Base-by-base conservation (phyloP, 1,140 invertebrate species). In the Agraylea sexmaculata region DNA sequence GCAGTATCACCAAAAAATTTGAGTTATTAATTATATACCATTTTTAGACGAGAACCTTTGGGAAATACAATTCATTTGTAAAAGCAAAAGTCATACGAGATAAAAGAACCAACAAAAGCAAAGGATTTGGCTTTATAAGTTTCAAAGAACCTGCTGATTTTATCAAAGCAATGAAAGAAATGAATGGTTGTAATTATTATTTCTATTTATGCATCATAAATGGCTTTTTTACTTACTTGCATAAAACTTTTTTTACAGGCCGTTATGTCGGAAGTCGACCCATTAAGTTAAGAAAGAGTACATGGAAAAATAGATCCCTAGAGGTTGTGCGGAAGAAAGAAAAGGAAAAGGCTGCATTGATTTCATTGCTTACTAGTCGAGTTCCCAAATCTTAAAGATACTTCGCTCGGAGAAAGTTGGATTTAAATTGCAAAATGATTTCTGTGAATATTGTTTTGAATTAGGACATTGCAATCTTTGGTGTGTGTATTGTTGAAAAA, bases 91-190 rank as follows among this genome's bases (percentile, higher is more conserved):
- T 99, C 4, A 78, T 99, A 2, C 69, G 95, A 46, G 95, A 99
- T 59, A 95, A 94, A 56, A 66, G 93, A 31, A 94, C 91, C 0
- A 97, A 97, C 57, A 99, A 99, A 66, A 95, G 87, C 31, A 96
- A 96, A 71, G 95, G 95, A 5, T 99, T 94, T 66, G 95, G 95
- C 4, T 99, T 99, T 62, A 89, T 98, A 22, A 98, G 93, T 51
- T 98, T 99, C 57, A 93, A 90, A 57, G 92, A 99, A 64, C 92
- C 95, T 0, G 80, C 85, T 25, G 96, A 99, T 62, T 99, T 97
- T 55, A 92, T 94, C 23, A 83, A 86, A 55, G 96, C 96, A 7
- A 97, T 97, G 83, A 90, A 95, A 55, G 94, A 98, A 73, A 93
- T 97, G 85, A 93, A 89, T 55, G 86, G 81, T 83, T 57, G 31